Conservation (phyloP, 2,888 invertebrate genomes). For the Mythimna albipuncta region DNA sequence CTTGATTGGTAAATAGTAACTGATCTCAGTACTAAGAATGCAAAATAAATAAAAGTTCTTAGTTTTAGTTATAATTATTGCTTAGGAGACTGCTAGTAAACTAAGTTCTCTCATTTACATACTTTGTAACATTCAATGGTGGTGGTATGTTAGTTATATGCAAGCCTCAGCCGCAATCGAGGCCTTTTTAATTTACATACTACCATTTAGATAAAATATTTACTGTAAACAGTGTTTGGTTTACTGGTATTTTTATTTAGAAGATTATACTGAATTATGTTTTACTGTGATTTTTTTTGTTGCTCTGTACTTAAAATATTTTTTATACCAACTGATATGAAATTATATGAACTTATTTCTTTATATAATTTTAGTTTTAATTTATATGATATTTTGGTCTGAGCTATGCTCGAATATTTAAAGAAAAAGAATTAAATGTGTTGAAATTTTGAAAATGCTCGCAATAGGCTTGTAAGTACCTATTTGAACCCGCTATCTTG, state of each 20-base stretch:
- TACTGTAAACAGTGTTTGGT: background rate
- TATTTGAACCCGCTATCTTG: background rate
- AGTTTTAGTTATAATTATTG: conserved; percentile 44
- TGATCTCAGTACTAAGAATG: conserved; percentile 69
- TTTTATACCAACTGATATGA: conserved; percentile 20
- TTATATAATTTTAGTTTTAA: conserved; percentile 29
- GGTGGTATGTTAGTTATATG: background rate
- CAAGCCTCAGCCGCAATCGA: background rate
- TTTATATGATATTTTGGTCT: conserved; percentile 23
- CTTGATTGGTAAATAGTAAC: conserved; percentile 56
- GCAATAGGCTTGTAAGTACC: conserved; percentile 3
- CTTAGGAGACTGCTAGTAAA: conserved; percentile 50
- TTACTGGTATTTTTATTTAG: conserved; percentile 18
- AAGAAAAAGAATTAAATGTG: background rate
- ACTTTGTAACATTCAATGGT: conserved; percentile 9
- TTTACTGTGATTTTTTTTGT: conserved; percentile 34
- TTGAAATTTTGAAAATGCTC: background rate
- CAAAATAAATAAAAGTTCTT: conserved; percentile 36
- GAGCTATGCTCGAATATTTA: conserved; percentile 42
- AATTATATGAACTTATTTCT: conserved; percentile 36
- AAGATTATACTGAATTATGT: conserved; percentile 16
- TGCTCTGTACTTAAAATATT: conserved; percentile 31
- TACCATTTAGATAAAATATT: background rate
- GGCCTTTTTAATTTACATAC: background rate
- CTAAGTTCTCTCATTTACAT: conserved; percentile 24